Conservation (phyloP, 1,140 invertebrate species). For the Nomia melanderi region DNA sequence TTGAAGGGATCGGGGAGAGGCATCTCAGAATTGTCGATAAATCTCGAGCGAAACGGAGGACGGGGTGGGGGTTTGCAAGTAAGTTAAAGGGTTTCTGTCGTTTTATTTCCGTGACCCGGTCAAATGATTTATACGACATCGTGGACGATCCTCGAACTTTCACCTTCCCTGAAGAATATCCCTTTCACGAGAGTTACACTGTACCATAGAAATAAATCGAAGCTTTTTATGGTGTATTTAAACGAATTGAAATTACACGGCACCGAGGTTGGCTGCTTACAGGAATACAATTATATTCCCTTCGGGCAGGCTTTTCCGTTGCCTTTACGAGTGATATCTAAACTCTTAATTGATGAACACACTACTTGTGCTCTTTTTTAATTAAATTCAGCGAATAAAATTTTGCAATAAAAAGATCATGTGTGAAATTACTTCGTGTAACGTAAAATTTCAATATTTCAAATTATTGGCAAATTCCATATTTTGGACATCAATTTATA, state of each 20-base stretch:
- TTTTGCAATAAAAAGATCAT: no score
- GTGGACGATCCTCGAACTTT: constrained; percentile 46
- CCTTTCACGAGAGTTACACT: constrained; percentile 8
- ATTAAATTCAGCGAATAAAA: no score
- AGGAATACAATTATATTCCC: neutral
- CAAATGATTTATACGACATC: constrained; percentile 36
- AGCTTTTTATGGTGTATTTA: constrained; percentile 16
- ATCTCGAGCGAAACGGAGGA: neutral
- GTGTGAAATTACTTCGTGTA: no score
- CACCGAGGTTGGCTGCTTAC: no score
- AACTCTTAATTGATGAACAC: no score
- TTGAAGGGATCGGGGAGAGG: neutral
- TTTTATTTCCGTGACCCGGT: constrained; percentile 19
- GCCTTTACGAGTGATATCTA: neutral
- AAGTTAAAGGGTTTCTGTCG: neutral
- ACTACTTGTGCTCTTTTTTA: no score
- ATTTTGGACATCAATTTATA: no score
- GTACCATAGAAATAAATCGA: constrained; percentile 26
- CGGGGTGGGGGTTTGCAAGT: neutral
- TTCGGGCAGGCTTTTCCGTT: neutral
- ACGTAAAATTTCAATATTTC: no score
- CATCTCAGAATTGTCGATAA: constrained; percentile 9
- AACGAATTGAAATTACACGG: constrained; percentile 21
- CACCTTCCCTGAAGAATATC: constrained; percentile 55
- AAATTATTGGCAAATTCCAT: no score